These are phyloP conservation scores for Megaleporinus macrocephalus DNA, from an alignment of 2,113 vertebrate species.

Conservation along the genomic window DNA sequence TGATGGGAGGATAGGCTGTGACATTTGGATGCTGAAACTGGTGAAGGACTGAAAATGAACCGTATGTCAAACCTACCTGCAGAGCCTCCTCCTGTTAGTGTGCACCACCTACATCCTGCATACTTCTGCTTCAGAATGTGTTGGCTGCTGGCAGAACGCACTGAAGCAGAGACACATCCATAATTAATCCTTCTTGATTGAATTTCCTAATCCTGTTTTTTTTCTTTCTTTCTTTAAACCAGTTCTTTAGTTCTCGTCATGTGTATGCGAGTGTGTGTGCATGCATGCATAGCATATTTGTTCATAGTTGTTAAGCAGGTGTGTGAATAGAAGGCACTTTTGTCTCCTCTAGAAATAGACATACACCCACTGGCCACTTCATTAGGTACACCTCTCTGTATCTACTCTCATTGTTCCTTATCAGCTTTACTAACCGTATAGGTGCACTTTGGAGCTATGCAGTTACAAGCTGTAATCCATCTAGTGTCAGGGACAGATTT, in stretches of 20 bases:
- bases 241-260: background rate
- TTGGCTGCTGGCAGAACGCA: conserved; percentile 51
- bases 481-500: too few relatives aligned
- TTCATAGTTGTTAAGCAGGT: conserved; percentile 28
- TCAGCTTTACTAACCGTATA: too few relatives aligned
- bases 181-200: conserved; percentile 77
- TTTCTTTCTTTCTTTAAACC: background rate
- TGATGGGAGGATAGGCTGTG: background rate
- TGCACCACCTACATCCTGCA: background rate
- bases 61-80: background rate
- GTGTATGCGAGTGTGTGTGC: background rate
- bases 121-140: conserved; percentile 1
- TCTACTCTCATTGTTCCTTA: too few relatives aligned
- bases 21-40: too few relatives aligned
- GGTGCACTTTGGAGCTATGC: too few relatives aligned
- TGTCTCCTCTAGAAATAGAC: background rate
- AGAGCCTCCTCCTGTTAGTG: background rate
- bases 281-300: conserved; percentile 1
- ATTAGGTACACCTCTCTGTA: too few relatives aligned
- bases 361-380: background rate
- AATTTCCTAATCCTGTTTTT: conserved; percentile 70
- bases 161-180: conserved; percentile 65
- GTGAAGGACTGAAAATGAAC: background rate
- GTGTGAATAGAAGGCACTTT: background rate
- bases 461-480: too few relatives aligned